phyloP scores from a whole-genome alignment of 2,888 invertebrate genomes.

The Cephus runcator region DNA sequence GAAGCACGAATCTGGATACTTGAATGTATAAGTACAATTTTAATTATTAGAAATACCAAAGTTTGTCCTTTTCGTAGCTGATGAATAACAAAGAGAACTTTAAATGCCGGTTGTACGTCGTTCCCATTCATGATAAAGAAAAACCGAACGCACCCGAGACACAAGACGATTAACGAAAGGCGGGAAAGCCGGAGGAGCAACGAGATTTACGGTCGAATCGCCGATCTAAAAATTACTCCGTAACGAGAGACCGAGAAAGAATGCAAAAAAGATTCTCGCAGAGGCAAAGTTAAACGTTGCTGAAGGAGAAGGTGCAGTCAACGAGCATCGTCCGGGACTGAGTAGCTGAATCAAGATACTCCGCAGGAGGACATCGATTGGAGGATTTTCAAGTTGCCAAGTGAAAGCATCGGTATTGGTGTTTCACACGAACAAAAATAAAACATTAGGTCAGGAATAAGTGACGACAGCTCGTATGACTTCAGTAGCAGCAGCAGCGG shows the following conservation, averaged over 20 bases:
- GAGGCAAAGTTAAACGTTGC: slow-evolving; percentile 1
- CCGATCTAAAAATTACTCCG: neutral
- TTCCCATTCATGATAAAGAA: neutral
- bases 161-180: neutral
- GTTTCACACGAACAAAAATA: neutral
- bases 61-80: neutral
- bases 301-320: neutral
- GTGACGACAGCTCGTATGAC: neutral
- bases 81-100: neutral
- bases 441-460: neutral
- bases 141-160: neutral
- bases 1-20: neutral
- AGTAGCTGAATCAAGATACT: neutral
- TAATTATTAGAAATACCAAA: neutral
- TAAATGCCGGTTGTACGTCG: neutral
- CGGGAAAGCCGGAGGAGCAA: neutral
- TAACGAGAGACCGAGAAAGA: neutral
- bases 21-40: neutral
- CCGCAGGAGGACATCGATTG: neutral
- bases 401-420: neutral
- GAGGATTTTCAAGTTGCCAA: neutral
- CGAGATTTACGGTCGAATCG: neutral
- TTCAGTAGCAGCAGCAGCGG: neutral
- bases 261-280: neutral
- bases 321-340: neutral